Evolutionary conservation across 2,113 vertebrate species (phyloP), one percentile per base, ranked within the genome.

Genomic region (Malurus elegans): DNA sequence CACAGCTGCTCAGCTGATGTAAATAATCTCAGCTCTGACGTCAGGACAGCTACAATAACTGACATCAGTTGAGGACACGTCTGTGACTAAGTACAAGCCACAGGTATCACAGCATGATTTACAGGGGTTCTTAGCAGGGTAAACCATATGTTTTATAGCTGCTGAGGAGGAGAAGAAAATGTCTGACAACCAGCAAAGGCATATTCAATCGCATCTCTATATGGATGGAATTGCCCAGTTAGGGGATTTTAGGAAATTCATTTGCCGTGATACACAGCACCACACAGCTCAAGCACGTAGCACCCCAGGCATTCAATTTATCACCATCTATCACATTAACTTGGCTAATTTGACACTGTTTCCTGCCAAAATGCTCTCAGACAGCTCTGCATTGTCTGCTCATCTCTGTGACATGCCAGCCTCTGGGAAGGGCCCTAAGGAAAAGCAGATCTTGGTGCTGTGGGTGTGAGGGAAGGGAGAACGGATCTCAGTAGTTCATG

Each of bases 311-410:
- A 45, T 79, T 80, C 67, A 28, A 62, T 97, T 94, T 94, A 95
- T 94, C 95, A 83, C 67, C 57, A 56, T 94, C 85, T 92, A 83
- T 97, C 93, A 88, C 48, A 29, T 51, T 97, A 97, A 92, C 66
- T 96, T 89, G 83, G 89, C 82, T 97, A 96, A 97, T 95, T 95
- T 96, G 93, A 90, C 72, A 61, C 16, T 86, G 24, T 75, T 96
- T 93, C 64, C 88, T 96, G 79, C 57, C 66, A 74, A 72, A n/a
- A 32, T 73, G 65, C 29, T 48, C 18, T 50, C 83, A 72, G 87
- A 92, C 50, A 94, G 56, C 80, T 96, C 84, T 70, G 81, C 50
- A 24, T 19, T 92, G 56, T 64, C 71, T 95, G 70, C 53, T 97
- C 56, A 97, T 95, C 92, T 96, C 67, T 15, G 31, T 4, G 16